phyloP scores from a whole-genome alignment of 2,888 invertebrate genomes.

The Theretra japonica region DNA sequence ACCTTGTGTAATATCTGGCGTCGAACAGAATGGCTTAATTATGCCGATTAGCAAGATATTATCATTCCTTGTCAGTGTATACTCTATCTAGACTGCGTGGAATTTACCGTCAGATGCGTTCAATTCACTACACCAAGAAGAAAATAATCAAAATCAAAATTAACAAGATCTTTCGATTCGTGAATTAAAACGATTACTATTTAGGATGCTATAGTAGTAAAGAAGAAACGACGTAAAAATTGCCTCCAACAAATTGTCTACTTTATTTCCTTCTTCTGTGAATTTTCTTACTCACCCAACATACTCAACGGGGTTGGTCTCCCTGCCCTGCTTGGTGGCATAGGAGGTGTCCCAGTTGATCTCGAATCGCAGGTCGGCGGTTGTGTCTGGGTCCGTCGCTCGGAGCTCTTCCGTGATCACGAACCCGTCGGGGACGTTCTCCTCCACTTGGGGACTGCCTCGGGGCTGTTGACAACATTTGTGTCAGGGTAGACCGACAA shows the following conservation, averaged over 20 bases:
- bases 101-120: no score
- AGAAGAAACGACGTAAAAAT: neutral
- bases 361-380: slow-evolving; percentile 81
- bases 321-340: slow-evolving; percentile 84
- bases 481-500: no score
- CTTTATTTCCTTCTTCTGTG: no score
- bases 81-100: no score
- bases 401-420: slow-evolving; percentile 72
- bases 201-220: neutral
- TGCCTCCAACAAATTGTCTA: neutral
- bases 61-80: no score
- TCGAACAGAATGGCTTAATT: no score
- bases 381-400: slow-evolving; percentile 86
- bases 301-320: slow-evolving; percentile 59
- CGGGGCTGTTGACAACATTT: slow-evolving; percentile 66
- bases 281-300: slow-evolving; percentile 53
- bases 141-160: neutral
- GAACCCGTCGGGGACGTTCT: slow-evolving; percentile 77
- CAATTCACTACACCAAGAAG: no score
- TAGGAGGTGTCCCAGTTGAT: slow-evolving; percentile 86
- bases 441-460: slow-evolving; percentile 77
- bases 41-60: no score
- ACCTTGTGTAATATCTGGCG: no score
- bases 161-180: neutral
- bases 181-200: neutral